These are phyloP conservation scores for Bos javanicus DNA, from an alignment of 2,113 vertebrate genomes.

Conservation along the genomic window DNA sequence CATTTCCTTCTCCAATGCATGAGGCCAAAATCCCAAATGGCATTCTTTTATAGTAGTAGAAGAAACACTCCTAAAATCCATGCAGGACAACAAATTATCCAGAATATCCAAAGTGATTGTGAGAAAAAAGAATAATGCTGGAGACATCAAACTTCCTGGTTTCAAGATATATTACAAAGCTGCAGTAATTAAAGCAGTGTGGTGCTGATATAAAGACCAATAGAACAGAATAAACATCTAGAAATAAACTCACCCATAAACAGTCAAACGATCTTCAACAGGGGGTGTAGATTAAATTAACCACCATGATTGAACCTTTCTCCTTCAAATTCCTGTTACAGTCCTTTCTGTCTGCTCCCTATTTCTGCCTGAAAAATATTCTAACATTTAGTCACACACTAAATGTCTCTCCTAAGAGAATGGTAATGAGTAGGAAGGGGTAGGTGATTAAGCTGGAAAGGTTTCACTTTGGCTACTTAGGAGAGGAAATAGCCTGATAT, in stretches of 20 bases:
- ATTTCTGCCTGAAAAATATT: not conserved
- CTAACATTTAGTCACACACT: not conserved
- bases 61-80: not conserved
- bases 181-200: not conserved
- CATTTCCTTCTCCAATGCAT: no score
- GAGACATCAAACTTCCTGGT: not conserved
- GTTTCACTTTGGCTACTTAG: not conserved
- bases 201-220: not conserved
- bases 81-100: not conserved
- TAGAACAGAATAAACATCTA: not conserved
- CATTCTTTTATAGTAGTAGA: not conserved
- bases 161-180: not conserved
- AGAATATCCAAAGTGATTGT: not conserved
- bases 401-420: not conserved
- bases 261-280: not conserved
- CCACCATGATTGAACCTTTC: not conserved
- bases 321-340: not conserved
- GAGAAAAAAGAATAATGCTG: not conserved
- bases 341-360: not conserved
- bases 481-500: not conserved
- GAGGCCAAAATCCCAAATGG: not conserved
- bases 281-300: not conserved
- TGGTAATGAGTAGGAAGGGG: not conserved
- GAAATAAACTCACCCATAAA: not conserved
- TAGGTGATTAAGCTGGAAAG: not conserved